Evolutionary conservation across 2,797 vertebrate species (phyloP).

Genomic region (Podarcis siculus): DNA sequence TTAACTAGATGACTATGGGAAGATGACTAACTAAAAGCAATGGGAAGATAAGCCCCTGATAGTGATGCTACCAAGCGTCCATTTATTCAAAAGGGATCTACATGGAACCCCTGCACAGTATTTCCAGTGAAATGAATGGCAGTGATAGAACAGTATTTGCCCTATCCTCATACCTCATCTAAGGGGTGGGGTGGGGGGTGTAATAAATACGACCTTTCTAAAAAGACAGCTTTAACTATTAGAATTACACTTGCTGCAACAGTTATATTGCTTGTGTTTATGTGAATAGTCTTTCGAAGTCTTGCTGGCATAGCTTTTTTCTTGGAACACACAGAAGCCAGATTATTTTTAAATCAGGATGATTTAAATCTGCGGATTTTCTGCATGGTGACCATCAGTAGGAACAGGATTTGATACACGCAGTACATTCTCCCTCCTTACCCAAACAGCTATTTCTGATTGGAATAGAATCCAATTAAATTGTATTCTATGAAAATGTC

Average conservation of each 20-base stretch:
- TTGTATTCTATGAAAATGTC: background rate
- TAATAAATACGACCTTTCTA: background rate
- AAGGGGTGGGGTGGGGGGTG: background rate
- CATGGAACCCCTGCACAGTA: background rate
- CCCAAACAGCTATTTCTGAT: slow-evolving; percentile 37
- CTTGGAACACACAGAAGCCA: slow-evolving; percentile 8
- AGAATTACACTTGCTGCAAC: background rate
- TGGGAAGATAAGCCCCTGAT: background rate
- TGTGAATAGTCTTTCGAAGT: background rate
- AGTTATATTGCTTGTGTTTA: slow-evolving; percentile 35
- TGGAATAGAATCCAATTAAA: slow-evolving; percentile 54
- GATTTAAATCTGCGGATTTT: slow-evolving; percentile 52
- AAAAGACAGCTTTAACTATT: background rate
- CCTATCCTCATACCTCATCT: too few species aligned
- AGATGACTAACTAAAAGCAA: background rate
- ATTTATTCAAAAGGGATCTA: background rate
- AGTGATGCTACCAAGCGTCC: background rate
- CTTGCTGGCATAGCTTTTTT: background rate
- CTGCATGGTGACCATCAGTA: slow-evolving; percentile 40
- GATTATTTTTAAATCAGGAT: slow-evolving; percentile 45
- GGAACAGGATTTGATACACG: slow-evolving; percentile 30
- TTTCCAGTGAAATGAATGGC: background rate
- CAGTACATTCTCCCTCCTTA: slow-evolving; percentile 34
- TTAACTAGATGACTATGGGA: too few species aligned
- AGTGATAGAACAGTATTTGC: background rate